Percentiles rank a stretch among this genome's conserved stretches.
Conservation (phyloP, 2,113 vertebrate species). For the Marmota monax region DNA sequence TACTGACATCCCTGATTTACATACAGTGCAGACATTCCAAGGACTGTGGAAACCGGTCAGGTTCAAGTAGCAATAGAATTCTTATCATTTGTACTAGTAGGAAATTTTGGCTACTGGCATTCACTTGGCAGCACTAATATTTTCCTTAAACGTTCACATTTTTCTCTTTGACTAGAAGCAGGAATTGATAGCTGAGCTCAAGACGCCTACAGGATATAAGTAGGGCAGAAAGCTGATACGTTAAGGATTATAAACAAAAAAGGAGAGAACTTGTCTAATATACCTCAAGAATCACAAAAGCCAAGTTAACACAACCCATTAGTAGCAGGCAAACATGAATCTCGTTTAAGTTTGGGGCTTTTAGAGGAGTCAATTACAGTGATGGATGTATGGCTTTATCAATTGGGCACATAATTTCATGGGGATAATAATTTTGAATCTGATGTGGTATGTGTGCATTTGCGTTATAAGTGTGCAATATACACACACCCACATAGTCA, state of each 20-base stretch:
- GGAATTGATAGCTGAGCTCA: not conserved
- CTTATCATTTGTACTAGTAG: not conserved
- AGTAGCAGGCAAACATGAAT: not conserved
- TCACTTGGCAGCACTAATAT: not conserved
- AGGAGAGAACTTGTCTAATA: not conserved
- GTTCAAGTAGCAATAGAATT: not conserved
- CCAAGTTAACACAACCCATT: not conserved
- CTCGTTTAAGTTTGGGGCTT: not conserved
- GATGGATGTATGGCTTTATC: not conserved
- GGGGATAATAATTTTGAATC: not conserved
- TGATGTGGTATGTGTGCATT: not conserved
- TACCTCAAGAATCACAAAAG: not conserved
- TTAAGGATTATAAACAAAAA: not conserved
- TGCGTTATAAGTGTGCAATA: not conserved
- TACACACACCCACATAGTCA: not conserved
- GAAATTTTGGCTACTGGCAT: not conserved
- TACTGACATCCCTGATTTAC: not conserved
- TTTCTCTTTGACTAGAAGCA: not conserved
- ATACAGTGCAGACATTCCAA: not conserved
- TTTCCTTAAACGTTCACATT: not conserved
- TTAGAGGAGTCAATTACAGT: not conserved
- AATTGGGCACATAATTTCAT: constrained; percentile 2
- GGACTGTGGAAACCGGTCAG: not conserved
- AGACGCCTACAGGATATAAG: not conserved
- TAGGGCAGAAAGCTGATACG: not conserved